A percentile compares a stretch with the other conserved stretches of the same genome.
Conservation (phyloP, 2,113 vertebrate species). For the Carettochelys insculpta region DNA sequence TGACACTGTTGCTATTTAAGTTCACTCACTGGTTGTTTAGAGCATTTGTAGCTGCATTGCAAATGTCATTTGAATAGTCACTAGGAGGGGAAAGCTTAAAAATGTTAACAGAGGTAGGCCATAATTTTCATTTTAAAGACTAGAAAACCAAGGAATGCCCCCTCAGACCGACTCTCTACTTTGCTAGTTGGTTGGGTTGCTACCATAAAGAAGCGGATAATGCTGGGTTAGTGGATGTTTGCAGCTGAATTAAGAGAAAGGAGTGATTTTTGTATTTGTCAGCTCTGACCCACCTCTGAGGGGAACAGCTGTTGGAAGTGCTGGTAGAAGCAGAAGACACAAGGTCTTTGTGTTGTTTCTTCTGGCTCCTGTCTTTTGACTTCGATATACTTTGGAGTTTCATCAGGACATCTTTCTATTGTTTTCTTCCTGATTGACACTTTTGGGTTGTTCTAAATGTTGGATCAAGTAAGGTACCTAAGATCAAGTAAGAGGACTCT, state of each 20-base stretch:
- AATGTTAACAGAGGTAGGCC: not conserved
- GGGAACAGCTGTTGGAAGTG: not conserved
- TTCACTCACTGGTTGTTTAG: not conserved
- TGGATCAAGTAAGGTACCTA: constrained; percentile 60
- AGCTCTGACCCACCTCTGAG: not conserved
- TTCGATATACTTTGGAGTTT: constrained; percentile 25
- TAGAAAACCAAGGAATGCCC: not conserved
- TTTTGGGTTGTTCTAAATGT: constrained; percentile 56
- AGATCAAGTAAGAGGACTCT: constrained; percentile 44
- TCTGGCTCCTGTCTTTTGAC: constrained; percentile 38
- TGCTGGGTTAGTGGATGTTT: not conserved
- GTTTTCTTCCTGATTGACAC: constrained; percentile 53
- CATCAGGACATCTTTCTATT: constrained; percentile 44
- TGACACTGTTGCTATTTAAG: not conserved
- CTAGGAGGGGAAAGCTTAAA: not conserved
- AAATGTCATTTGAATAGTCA: not conserved
- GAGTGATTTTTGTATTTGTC: not conserved
- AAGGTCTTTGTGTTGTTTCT: constrained; percentile 17
- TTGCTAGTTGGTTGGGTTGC: not conserved
- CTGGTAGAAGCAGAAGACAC: not conserved
- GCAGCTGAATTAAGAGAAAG: not conserved
- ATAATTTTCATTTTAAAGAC: not conserved
- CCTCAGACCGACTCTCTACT: not conserved
- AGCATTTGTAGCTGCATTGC: not conserved
- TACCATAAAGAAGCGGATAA: not conserved